Percentiles rank a stretch among this genome's conserved stretches.
Evolutionary conservation across 2,113 vertebrate genomes (phyloP).

Genomic region (Lepus europaeus): DNA sequence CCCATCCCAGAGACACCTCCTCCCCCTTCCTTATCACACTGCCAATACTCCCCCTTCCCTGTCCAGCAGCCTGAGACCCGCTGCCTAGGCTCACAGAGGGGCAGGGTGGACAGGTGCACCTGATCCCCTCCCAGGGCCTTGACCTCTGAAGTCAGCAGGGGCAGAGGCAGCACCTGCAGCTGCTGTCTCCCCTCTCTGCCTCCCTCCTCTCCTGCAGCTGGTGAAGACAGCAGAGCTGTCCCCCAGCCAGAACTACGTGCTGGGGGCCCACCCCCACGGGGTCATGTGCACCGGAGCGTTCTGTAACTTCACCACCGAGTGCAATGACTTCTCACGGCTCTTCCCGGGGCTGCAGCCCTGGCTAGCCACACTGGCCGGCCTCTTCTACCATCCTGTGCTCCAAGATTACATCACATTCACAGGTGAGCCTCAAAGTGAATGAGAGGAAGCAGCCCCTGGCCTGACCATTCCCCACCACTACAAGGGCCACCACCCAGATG

Average conservation of each 20-base stretch:
- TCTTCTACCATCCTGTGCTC: conserved; percentile 88
- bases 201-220: too few relatives aligned
- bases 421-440: conserved; percentile 78
- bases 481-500: too few relatives aligned
- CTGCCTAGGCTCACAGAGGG: background rate
- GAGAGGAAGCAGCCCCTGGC: background rate
- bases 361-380: conserved; percentile 73
- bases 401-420: conserved; percentile 84
- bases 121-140: background rate
- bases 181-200: conserved; percentile 51
- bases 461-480: too few relatives aligned
- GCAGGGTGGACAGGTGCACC: background rate
- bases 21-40: too few relatives aligned
- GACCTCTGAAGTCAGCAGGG: background rate
- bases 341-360: conserved; percentile 86
- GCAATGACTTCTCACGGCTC: conserved; percentile 78
- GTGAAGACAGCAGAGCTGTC: conserved; percentile 75
- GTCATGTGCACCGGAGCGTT: conserved; percentile 85
- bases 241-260: conserved; percentile 89
- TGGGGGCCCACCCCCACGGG: conserved; percentile 91
- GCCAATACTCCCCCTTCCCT: background rate
- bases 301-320: conserved; percentile 87
- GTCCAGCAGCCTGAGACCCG: background rate
- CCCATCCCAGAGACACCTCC: too few relatives aligned
- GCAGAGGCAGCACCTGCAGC: background rate